Conservation (phyloP, 2,113 vertebrate genomes). For the Saccopteryx bilineata region DNA sequence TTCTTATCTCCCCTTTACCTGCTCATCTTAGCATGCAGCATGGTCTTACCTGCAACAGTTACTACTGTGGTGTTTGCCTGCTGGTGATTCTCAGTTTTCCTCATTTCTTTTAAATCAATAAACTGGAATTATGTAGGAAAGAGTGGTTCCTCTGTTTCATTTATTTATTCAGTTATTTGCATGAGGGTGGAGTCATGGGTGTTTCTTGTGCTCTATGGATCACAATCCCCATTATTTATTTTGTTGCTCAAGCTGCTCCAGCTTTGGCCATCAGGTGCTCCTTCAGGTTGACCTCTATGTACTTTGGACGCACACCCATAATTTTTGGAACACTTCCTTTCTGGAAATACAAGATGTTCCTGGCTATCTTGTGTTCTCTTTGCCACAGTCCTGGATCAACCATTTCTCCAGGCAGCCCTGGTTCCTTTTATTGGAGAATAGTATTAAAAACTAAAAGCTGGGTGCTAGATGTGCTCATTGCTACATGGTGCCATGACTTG, state of each 20-base stretch:
- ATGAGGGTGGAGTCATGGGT: neutral
- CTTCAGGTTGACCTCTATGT: neutral
- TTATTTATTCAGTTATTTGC: neutral
- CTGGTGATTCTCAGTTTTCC: neutral
- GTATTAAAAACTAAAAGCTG: neutral
- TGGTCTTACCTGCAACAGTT: neutral
- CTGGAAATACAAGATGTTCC: neutral
- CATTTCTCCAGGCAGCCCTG: neutral
- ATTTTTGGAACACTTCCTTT: neutral
- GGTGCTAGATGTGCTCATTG: neutral
- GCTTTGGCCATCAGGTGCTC: neutral
- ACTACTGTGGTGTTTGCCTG: neutral
- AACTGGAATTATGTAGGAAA: neutral
- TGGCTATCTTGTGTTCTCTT: neutral
- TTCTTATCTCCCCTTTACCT: neutral
- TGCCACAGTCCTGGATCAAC: neutral
- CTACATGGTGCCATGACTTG: neutral
- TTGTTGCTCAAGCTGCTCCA: neutral
- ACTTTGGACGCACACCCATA: rapidly evolving
- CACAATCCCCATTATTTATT: neutral
- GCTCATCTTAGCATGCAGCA: neutral
- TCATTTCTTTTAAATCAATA: neutral
- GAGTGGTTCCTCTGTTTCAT: neutral
- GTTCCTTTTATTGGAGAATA: neutral
- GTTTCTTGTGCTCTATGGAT: neutral